Conservation (phyloP, 92 coral and sea anemone species). For the Paramuricea clavata region DNA sequence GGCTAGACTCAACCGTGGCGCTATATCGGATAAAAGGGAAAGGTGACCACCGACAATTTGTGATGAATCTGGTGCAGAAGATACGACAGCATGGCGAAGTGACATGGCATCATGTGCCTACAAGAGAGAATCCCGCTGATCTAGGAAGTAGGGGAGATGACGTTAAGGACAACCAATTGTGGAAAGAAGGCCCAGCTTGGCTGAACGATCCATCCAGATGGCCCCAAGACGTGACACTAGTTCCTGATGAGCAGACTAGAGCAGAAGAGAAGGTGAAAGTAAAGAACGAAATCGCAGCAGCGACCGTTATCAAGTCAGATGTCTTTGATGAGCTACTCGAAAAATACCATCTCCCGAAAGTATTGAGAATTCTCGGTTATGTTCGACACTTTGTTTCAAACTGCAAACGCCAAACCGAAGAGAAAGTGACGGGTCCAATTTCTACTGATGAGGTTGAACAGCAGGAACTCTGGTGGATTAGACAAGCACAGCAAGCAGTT, state of each 20-base stretch:
- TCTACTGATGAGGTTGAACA: constrained; percentile 45
- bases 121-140: constrained; percentile 70
- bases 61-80: constrained; percentile 71
- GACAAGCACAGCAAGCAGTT: constrained; percentile 41
- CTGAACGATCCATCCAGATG: constrained; percentile 16
- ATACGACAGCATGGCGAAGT: constrained; percentile 60
- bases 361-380: constrained; percentile 58
- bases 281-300: constrained; percentile 33
- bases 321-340: constrained; percentile 42
- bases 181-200: constrained; percentile 75
- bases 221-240: constrained; percentile 58
- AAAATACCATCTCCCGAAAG: constrained; percentile 33
- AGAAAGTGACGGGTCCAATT: constrained; percentile 59
- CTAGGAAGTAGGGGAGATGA: too few relatives aligned
- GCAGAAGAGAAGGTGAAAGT: constrained; percentile 54
- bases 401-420: constrained; percentile 9
- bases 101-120: constrained; percentile 72
- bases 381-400: constrained; percentile 43
- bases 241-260: constrained; percentile 48
- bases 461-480: constrained; percentile 56
- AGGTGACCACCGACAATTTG: constrained; percentile 65
- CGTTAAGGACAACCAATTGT: constrained; percentile 53
- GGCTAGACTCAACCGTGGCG: too few relatives aligned
- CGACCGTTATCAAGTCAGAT: not conserved
- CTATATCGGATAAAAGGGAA: constrained; percentile 64